These are phyloP conservation scores for Formica aserva DNA, from an alignment of 2,888 invertebrate genomes.

Conservation along the genomic window DNA sequence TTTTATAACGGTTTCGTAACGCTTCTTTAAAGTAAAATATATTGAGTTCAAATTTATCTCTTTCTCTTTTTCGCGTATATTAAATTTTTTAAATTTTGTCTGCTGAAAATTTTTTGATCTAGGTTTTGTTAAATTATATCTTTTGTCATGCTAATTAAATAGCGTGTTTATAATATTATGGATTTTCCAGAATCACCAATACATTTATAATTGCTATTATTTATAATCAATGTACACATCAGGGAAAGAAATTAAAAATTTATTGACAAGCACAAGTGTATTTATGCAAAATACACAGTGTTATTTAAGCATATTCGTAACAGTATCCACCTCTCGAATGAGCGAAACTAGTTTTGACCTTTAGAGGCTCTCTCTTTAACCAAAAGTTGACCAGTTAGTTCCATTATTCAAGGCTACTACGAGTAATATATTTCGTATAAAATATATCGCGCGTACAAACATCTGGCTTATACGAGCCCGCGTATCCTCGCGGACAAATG, in stretches of 20 bases:
- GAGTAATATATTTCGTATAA: background rate
- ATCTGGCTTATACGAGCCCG: background rate
- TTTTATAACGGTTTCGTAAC: background rate
- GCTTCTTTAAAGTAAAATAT: background rate
- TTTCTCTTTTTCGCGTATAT: background rate
- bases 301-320: background rate
- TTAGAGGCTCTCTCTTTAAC: background rate
- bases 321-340: background rate
- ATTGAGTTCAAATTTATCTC: background rate
- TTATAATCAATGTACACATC: background rate
- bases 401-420: background rate
- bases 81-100: background rate
- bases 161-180: background rate
- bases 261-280: background rate
- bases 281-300: background rate
- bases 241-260: background rate
- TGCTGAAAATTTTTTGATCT: background rate
- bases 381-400: background rate
- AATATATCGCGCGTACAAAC: background rate
- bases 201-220: background rate
- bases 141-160: background rate
- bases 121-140: background rate
- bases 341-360: background rate
- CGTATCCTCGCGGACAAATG: background rate
- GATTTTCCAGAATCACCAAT: background rate